Evolutionary conservation across 2,888 invertebrate species (phyloP).

Genomic region (Cosmia trapezina): DNA sequence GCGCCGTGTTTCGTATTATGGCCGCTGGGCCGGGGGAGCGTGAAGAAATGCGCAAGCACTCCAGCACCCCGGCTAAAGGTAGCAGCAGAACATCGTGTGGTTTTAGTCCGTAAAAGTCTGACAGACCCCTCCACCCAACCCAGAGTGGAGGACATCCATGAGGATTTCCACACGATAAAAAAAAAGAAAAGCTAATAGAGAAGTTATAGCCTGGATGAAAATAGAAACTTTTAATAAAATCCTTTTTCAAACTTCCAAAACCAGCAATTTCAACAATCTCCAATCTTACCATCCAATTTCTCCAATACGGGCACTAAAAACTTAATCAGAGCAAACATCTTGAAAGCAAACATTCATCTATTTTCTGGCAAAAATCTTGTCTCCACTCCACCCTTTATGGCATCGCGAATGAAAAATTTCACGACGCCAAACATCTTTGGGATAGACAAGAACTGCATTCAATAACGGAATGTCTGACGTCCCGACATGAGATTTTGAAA

Average conservation of each 20-base stretch:
- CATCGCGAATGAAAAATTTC: constrained; percentile 59
- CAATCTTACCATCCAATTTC: constrained; percentile 50
- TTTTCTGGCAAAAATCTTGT: constrained; percentile 54
- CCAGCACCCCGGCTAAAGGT: too few relatives aligned
- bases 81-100: too few relatives aligned
- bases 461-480: constrained; percentile 69
- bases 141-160: too few relatives aligned
- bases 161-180: too few relatives aligned
- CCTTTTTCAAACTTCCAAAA: constrained; percentile 28
- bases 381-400: constrained; percentile 47
- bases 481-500: constrained; percentile 76
- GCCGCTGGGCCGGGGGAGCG: too few relatives aligned
- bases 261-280: constrained; percentile 34
- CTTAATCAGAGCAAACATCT: constrained; percentile 59
- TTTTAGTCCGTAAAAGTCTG: too few relatives aligned
- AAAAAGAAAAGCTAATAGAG: too few relatives aligned
- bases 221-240: constrained; percentile 38
- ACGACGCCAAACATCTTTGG: constrained; percentile 54
- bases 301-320: constrained; percentile 57
- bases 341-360: constrained; percentile 56
- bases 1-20: too few relatives aligned
- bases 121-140: too few relatives aligned
- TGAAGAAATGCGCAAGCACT: too few relatives aligned
- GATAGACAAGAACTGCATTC: constrained; percentile 70
- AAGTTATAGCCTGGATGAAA: not conserved